phyloP scores from a whole-genome alignment of 2,888 invertebrate genomes.

The Amiota communis region DNA sequence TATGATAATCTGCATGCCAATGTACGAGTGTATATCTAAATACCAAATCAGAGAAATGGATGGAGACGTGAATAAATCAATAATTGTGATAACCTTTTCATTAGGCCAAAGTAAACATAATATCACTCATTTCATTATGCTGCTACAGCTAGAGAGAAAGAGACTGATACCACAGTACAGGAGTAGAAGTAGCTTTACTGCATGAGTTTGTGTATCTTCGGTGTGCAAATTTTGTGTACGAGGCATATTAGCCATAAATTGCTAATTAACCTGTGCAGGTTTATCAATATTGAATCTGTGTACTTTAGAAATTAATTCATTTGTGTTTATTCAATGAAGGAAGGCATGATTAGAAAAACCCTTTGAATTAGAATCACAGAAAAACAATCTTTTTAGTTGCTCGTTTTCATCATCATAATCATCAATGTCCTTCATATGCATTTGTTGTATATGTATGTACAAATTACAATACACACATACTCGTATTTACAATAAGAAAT shows the following conservation, averaged over 20 bases:
- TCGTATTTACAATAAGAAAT: neutral
- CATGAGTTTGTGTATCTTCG: neutral
- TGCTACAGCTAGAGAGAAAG: neutral
- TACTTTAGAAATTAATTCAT: neutral
- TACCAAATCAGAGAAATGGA: neutral
- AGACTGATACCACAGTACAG: too few relatives aligned
- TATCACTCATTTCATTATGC: slow-evolving; percentile 12
- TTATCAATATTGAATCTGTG: neutral
- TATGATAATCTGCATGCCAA: neutral
- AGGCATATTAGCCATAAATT: slow-evolving; percentile 1
- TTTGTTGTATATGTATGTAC: too few relatives aligned
- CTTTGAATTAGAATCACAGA: too few relatives aligned
- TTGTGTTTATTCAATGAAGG: neutral
- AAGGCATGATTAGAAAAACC: too few relatives aligned
- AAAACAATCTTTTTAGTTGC: too few relatives aligned
- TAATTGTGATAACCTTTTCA: slow-evolving; percentile 30
- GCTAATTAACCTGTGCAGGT: slow-evolving; percentile 9
- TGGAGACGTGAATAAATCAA: slow-evolving; percentile 21
- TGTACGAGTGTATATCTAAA: neutral
- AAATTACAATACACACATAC: too few relatives aligned
- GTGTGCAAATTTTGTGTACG: neutral
- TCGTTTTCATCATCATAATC: neutral
- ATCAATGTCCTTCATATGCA: neutral
- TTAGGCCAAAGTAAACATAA: slow-evolving; percentile 25
- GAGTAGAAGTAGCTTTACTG: neutral